A percentile compares a stretch with the other conserved stretches of the same genome.
phyloP scores from a whole-genome alignment of 2,113 vertebrate species.

The Archocentrus centrarchus region DNA sequence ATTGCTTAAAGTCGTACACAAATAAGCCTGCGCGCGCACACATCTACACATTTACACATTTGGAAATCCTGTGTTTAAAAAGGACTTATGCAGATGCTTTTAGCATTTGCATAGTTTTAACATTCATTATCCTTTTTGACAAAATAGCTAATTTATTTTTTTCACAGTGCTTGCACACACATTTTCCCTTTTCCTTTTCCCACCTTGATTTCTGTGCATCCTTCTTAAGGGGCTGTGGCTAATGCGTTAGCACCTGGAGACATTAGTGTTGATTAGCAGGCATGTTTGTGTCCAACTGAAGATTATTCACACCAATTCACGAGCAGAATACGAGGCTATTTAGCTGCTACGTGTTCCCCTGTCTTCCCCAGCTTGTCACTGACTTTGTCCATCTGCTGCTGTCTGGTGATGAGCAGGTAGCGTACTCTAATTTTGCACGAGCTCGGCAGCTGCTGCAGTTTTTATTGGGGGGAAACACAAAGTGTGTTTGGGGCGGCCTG shows the following conservation, averaged over 20 bases:
- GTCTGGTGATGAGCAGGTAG: conserved; percentile 1
- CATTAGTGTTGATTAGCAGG: not conserved
- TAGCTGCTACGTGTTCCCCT: not conserved
- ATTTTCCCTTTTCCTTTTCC: not conserved
- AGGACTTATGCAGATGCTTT: conserved; percentile 13
- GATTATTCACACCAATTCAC: not conserved
- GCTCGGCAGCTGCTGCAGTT: not conserved
- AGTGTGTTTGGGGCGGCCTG: conserved; percentile 11
- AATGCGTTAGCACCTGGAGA: not conserved
- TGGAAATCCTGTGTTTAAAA: conserved; percentile 19
- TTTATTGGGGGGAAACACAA: not conserved
- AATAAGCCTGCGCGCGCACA: conserved; percentile 17
- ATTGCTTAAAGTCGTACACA: conserved; percentile 64
- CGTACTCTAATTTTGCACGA: not conserved
- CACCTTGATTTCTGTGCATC: not conserved
- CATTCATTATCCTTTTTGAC: conserved; percentile 19
- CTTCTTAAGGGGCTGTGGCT: not conserved
- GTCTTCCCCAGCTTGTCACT: not conserved
- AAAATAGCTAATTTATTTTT: not conserved
- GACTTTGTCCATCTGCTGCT: not conserved
- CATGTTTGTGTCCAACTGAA: not conserved
- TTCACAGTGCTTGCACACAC: not conserved
- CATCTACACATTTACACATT: conserved; percentile 6
- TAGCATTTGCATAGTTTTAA: conserved; percentile 19
- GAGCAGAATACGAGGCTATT: not conserved